These are phyloP conservation scores for Lasiommata megera DNA, from an alignment of 2,888 invertebrate genomes.

Conservation along the genomic window DNA sequence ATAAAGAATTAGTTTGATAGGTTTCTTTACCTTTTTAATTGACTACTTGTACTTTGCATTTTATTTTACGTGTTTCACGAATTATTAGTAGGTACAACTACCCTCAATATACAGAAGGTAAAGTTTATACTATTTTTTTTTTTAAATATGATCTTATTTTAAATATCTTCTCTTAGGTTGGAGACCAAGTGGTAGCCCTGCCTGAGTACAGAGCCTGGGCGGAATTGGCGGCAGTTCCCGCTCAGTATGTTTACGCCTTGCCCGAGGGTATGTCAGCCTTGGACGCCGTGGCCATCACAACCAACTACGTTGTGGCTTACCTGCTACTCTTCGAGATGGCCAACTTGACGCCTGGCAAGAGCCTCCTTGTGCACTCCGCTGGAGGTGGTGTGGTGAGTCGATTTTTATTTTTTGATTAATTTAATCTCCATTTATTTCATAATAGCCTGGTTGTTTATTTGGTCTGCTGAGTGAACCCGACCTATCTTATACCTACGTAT, in stretches of 20 bases:
- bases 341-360: slow-evolving; percentile 88
- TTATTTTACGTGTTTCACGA: no score
- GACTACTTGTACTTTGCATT: no score
- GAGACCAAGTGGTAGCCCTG: slow-evolving; percentile 91
- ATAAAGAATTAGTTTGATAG: no score
- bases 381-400: slow-evolving; percentile 93
- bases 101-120: no score
- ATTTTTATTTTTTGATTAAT: background rate
- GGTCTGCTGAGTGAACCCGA: no score
- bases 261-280: slow-evolving; percentile 88
- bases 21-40: no score
- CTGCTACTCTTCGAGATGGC: slow-evolving; percentile 92
- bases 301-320: slow-evolving; percentile 93
- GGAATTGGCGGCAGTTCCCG: slow-evolving; percentile 89
- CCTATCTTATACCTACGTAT: no score
- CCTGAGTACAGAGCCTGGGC: slow-evolving; percentile 94
- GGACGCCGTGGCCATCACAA: slow-evolving; percentile 91
- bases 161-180: slow-evolving; percentile 77
- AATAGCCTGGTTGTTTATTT: background rate
- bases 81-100: no score
- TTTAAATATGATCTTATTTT: no score
- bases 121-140: no score
- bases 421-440: background rate
- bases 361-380: slow-evolving; percentile 90
- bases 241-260: slow-evolving; percentile 89